Conservation (phyloP, 2,888 invertebrate species). For the Lumbricus terrestris region DNA sequence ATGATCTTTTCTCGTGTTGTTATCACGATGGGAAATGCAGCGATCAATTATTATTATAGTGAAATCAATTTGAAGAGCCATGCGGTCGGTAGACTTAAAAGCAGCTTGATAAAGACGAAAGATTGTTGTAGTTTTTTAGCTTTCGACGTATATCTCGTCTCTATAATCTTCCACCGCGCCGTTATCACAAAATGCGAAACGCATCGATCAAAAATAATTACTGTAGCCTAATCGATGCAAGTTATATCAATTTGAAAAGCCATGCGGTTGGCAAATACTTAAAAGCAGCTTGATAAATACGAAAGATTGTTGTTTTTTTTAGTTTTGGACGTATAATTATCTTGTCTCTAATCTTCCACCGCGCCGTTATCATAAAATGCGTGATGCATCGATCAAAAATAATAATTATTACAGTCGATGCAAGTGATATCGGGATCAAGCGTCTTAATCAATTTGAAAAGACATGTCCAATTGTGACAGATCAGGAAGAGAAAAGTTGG, state of each 20-base stretch:
- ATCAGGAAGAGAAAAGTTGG: background rate
- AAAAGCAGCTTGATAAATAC: too few relatives aligned
- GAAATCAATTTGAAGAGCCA: too few relatives aligned
- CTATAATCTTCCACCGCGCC: background rate
- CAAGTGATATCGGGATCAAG: too few relatives aligned
- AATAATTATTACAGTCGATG: too few relatives aligned
- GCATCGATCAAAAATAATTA: background rate
- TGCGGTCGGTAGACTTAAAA: too few relatives aligned
- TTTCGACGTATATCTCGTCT: background rate
- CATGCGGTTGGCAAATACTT: too few relatives aligned
- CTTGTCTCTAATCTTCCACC: background rate
- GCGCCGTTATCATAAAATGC: background rate
- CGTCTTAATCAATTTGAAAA: background rate
- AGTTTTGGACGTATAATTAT: background rate
- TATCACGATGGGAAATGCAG: too few relatives aligned
- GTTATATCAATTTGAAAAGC: background rate
- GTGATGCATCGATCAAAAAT: background rate
- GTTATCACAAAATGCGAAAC: background rate
- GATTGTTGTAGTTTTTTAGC: background rate
- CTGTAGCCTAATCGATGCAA: too few relatives aligned
- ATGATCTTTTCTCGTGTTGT: too few relatives aligned
- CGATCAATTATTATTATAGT: too few relatives aligned
- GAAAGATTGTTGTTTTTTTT: background rate
- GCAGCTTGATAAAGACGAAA: too few relatives aligned
- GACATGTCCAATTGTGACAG: background rate